Base-by-base conservation (phyloP, 2,888 invertebrate genomes). In the Netelia virgata region DNA sequence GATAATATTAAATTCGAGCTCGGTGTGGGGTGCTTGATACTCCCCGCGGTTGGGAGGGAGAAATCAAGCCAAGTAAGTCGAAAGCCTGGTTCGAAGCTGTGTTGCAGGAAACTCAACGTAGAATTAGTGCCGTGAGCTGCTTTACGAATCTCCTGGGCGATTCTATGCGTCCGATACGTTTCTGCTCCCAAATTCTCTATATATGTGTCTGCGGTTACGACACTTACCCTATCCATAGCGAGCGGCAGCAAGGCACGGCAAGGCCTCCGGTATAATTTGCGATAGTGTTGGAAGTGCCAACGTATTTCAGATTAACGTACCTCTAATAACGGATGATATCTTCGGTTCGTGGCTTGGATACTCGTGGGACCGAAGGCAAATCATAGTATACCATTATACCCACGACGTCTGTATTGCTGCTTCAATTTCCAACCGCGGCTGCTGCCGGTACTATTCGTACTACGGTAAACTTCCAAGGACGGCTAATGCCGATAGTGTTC, bases 261-360 rank as follows among this genome's bases (percentile, higher is more conserved):
- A 36, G 36, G 36, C 85, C 86, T 87, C 86, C 87, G 76, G 87
- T 87, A 87, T 89, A 90, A 90, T 90, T 89, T 89, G 89, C 88
- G 89, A 90, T 88, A 87, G 88, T 87, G 88, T 87, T 85, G 85
- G 84, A 88, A 79, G 85, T 84, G 85, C 88, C 86, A 88, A 88
- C 89, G 87, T 90, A 91, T 91, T 91, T 89, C 87, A 88, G 90
- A 91, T 91, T 90, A 91, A 91, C 89, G 84, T 87, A 36, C 84
- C 64, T 74, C 88, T 91, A 92, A 91, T 90, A 91, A 90, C 88
- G 89, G 90, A 91, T 90, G 91, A 91, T 91, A 91, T 90, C 91
- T 90, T 41, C 83, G 82, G 86, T 85, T 89, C 90, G 68, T 82
- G 85, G 89, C 91, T 57, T 18, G 89, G 88, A 87, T 85, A 86